A percentile compares a stretch with the other conserved stretches of the same genome.
phyloP scores from a whole-genome alignment of 2,797 vertebrate species.

The Danio albolineatus region DNA sequence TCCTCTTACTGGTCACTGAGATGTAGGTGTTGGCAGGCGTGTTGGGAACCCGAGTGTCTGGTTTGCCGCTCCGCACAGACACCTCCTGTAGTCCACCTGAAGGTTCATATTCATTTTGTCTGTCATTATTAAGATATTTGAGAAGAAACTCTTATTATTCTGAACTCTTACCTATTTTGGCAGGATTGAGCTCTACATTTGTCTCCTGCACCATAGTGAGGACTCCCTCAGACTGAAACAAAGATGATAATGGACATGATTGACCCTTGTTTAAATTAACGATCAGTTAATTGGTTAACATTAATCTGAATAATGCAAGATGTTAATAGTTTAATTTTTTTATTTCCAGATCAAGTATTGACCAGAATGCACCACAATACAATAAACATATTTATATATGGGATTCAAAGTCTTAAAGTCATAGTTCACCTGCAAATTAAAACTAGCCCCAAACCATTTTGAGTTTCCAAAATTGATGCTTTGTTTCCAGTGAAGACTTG shows the following conservation, averaged over 20 bases:
- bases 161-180: slow-evolving; percentile 31
- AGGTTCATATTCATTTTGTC: background rate
- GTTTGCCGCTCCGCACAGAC: slow-evolving; percentile 67
- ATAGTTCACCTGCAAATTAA: no score
- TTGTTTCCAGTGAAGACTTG: no score
- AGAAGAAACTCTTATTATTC: background rate
- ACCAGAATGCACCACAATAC: no score
- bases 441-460: no score
- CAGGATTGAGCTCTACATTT: slow-evolving; percentile 47
- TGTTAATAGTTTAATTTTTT: no score
- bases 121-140: background rate
- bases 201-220: slow-evolving; percentile 44
- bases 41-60: slow-evolving; percentile 79
- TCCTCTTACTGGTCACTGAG: slow-evolving; percentile 82
- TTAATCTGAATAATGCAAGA: no score
- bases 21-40: slow-evolving; percentile 81
- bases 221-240: slow-evolving; percentile 57
- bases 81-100: slow-evolving; percentile 79
- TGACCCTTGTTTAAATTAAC: background rate
- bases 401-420: no score
- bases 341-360: no score
- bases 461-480: no score
- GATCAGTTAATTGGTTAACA: no score
- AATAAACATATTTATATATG: no score
- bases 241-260: background rate